Conservation (phyloP, 2,888 invertebrate species). For the Aethes cnicana region DNA sequence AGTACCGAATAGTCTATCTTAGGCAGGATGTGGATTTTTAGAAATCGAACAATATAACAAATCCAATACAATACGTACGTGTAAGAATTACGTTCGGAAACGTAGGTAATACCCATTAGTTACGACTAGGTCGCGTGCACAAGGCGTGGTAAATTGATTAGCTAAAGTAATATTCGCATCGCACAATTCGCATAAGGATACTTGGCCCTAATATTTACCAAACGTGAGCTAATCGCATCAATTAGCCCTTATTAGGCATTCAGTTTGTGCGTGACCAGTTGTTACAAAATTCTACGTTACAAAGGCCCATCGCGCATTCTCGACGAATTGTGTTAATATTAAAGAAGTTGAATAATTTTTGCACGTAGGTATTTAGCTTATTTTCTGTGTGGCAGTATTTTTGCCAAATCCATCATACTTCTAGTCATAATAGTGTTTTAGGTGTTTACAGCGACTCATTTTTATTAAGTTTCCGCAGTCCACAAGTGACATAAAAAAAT, state of each 20-base stretch:
- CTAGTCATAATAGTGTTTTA: too few species aligned
- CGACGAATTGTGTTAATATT: neutral
- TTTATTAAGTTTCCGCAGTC: too few species aligned
- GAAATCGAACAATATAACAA: neutral
- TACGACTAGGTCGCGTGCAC: conserved; percentile 9
- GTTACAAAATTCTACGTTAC: neutral
- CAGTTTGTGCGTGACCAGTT: neutral
- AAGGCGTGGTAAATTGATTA: conserved; percentile 6
- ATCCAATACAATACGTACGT: neutral
- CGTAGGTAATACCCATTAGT: conserved; percentile 3
- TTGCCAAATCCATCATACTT: too few species aligned
- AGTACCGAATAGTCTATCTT: too few species aligned
- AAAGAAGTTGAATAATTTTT: too few species aligned
- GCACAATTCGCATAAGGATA: conserved; percentile 9
- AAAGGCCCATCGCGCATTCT: neutral
- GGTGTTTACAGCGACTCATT: too few species aligned
- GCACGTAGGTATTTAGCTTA: too few species aligned
- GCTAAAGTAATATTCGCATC: conserved; percentile 6
- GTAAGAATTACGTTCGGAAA: neutral
- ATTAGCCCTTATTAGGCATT: neutral
- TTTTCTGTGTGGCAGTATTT: too few species aligned
- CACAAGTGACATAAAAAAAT: too few species aligned
- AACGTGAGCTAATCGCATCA: conserved; percentile 5
- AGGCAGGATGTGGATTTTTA: too few species aligned
- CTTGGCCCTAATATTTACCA: conserved; percentile 13